Evolutionary conservation across 2,113 vertebrate species (phyloP).

Genomic region (Alexandromys fortis): DNA sequence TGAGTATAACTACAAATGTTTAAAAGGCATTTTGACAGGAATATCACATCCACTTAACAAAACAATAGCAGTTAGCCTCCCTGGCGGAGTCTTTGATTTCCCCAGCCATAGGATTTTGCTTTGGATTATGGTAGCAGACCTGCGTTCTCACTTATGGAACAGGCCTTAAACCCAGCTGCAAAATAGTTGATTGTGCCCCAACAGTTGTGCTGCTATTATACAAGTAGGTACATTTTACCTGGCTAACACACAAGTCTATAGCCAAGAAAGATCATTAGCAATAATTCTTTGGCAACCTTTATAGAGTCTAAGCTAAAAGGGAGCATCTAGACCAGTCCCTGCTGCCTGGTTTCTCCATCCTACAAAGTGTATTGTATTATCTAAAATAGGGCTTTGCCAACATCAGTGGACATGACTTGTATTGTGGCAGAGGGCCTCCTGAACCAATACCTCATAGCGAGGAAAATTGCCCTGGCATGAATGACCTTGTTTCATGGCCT

Average conservation of each 20-base stretch:
- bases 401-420: not conserved
- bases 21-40: not conserved
- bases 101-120: not conserved
- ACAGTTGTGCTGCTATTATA: not conserved
- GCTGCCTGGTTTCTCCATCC: not conserved
- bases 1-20: not conserved
- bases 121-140: not conserved
- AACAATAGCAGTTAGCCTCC: not conserved
- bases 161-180: not conserved
- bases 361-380: not conserved
- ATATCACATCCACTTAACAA: not conserved
- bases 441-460: not conserved
- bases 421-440: not conserved
- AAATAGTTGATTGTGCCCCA: not conserved
- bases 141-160: not conserved
- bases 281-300: not conserved
- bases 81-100: not conserved
- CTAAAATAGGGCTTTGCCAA: not conserved
- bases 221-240: not conserved
- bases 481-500: not conserved
- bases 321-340: not conserved
- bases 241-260: not conserved
- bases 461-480: not conserved
- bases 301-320: not conserved
- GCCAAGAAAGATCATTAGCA: not conserved